Conservation (phyloP, 2,113 vertebrate genomes). For the Neotragus pygmaeus region DNA sequence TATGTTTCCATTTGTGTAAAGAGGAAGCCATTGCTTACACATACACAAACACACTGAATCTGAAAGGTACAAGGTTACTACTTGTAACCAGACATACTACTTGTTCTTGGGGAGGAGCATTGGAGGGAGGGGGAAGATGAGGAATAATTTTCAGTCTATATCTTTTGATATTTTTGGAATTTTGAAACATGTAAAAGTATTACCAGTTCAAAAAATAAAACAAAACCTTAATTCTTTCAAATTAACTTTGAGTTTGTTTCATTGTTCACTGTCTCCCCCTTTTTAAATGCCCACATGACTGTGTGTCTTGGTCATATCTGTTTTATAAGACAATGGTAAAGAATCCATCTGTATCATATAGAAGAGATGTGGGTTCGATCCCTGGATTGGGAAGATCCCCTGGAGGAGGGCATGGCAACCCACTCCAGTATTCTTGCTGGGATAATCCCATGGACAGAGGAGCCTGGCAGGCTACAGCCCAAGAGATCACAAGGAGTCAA, state of each 20-base stretch:
- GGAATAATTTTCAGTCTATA: not conserved
- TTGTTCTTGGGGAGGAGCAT: not conserved
- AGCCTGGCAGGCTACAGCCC: not conserved
- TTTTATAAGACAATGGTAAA: not conserved
- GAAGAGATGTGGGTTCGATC: not conserved
- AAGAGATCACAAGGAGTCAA: not conserved
- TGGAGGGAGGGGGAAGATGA: not conserved
- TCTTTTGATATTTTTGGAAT: conserved; percentile 53
- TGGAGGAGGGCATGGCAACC: not conserved
- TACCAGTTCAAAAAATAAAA: conserved; percentile 35
- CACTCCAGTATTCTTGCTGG: not conserved
- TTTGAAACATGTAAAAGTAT: conserved; percentile 50
- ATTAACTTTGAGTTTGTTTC: not conserved
- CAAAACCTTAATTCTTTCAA: not conserved
- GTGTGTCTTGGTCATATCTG: not conserved
- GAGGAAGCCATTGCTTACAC: not conserved
- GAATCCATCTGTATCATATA: not conserved
- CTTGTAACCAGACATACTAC: not conserved
- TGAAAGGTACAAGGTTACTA: not conserved
- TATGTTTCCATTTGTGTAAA: conserved; percentile 10
- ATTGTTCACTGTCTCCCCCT: not conserved
- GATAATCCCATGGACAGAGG: not conserved
- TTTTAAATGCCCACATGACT: not conserved
- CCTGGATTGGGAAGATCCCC: not conserved
- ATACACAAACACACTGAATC: not conserved